Percentiles rank a stretch among this genome's conserved stretches.
These are phyloP conservation scores for Lutjanus erythropterus DNA, from an alignment of 2,113 vertebrate species.

Conservation along the genomic window DNA sequence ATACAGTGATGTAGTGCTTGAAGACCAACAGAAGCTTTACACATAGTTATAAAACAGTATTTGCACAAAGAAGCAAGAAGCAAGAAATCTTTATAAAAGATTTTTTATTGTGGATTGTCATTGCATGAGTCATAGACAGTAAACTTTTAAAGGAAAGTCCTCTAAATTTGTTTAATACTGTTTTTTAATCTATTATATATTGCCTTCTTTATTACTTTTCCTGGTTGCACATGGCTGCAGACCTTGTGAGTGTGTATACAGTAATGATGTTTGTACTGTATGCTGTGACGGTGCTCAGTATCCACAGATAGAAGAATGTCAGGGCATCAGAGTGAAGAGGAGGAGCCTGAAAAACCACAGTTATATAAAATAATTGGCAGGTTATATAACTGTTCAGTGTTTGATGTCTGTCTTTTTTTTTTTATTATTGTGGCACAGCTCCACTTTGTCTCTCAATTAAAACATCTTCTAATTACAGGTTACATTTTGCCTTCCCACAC, in stretches of 20 bases:
- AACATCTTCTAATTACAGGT: slow-evolving; percentile 4
- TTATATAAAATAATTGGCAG: slow-evolving; percentile 65
- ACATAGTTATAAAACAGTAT: background rate
- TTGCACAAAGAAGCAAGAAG: background rate
- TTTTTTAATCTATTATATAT: background rate
- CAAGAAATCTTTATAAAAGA: no score
- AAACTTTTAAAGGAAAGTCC: background rate
- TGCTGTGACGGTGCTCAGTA: background rate
- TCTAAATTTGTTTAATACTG: background rate
- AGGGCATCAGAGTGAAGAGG: background rate
- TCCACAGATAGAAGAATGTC: background rate
- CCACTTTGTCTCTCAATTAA: slow-evolving; percentile 1
- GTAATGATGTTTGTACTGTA: background rate
- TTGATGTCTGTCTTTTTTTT: slow-evolving; percentile 20
- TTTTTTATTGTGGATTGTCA: no score
- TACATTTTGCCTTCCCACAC: background rate
- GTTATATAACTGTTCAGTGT: slow-evolving; percentile 43
- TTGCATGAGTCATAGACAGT: background rate
- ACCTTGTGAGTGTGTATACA: background rate
- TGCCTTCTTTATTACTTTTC: background rate
- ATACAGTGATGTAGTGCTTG: background rate
- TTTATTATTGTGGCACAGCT: background rate
- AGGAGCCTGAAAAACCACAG: background rate
- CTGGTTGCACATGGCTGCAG: background rate
- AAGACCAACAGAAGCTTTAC: background rate